Evolutionary conservation across 2,888 invertebrate species (phyloP), one percentile per base, ranked within the genome.

Genomic region (Sinotaia quadrata): DNA sequence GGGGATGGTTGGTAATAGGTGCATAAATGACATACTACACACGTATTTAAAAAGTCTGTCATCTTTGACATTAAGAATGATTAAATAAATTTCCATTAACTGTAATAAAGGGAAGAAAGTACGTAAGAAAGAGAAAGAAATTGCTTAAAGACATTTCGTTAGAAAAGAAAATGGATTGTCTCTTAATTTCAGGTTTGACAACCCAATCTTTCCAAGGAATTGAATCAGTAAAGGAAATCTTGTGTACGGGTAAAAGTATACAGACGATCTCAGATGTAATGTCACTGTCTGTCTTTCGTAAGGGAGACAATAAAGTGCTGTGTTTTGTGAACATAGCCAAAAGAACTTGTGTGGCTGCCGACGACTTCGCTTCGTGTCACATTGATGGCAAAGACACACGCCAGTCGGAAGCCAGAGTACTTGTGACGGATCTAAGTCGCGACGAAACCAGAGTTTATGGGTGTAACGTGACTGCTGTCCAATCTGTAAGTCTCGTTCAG

Each of bases 271-370:
- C 54, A 27, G 54, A 54, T 18, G 31, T 54, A 8, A 54, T 54
- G 54, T 54, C 54, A 4, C 24, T 54, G 4, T n/a, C 54, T 8
- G 27, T 54, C 12, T 54, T 54, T 31, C 24, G 27, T 18, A 1
- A 27, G 27, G 10, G 29, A 29, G 31, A 54, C 21, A 54, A 54
- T 31, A 5, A 4, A 8, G 54, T 54, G 27, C 18, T 54, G 18
- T 8, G 54, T 10, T 54, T 54, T 18, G 31, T 54, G 27, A 54
- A 54, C 54, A 4, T 54, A 18, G 54, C 54, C 54, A 54, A 54
- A 54, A 24, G 54, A n/a, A 18, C 24, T 18, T 54, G 54, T 2
- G 7, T 31, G 2, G 29, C 54, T 5, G 27, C 24, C 54, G 31
- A 31, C 10, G 27, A 8, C 27, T 54, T 54, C 7, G 54, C 31